Evolutionary conservation across 2,888 invertebrate genomes (phyloP).

Genomic region (Beris morrisii): DNA sequence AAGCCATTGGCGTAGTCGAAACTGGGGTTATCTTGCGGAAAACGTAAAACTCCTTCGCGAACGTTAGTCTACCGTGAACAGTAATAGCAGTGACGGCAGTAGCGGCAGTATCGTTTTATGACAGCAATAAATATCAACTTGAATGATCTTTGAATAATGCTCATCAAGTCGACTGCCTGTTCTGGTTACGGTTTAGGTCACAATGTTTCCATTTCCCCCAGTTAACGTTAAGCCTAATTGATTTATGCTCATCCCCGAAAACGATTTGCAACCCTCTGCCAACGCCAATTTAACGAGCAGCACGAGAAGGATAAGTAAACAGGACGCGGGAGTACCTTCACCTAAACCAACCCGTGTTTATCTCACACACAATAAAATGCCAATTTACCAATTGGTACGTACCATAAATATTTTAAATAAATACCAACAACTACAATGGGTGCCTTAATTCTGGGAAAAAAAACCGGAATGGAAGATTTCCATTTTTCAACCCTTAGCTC

Average conservation of each 20-base stretch:
- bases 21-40: too few species aligned
- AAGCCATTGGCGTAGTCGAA: too few species aligned
- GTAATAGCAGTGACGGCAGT: too few species aligned
- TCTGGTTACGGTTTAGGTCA: neutral
- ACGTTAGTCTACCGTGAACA: too few species aligned
- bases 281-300: neutral
- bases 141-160: conserved; percentile 20
- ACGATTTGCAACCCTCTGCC: conserved; percentile 4
- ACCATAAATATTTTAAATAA: conserved; percentile 38
- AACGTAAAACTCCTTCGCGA: too few species aligned
- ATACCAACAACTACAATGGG: conserved; percentile 12
- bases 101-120: conserved; percentile 12
- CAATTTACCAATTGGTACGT: conserved; percentile 36
- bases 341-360: conserved; percentile 11
- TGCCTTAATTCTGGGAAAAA: conserved; percentile 1
- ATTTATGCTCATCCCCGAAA: conserved; percentile 25
- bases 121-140: conserved; percentile 20
- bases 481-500: conserved; percentile 9
- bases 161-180: conserved; percentile 14
- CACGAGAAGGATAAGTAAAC: conserved; percentile 1
- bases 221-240: conserved; percentile 24
- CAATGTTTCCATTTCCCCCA: neutral
- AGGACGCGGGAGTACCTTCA: neutral
- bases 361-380: conserved; percentile 36
- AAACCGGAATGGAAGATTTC: conserved; percentile 7